Evolutionary conservation across 2,113 vertebrate genomes (phyloP), one percentile per base, ranked within the genome.

Genomic region (Entelurus aequoreus): DNA sequence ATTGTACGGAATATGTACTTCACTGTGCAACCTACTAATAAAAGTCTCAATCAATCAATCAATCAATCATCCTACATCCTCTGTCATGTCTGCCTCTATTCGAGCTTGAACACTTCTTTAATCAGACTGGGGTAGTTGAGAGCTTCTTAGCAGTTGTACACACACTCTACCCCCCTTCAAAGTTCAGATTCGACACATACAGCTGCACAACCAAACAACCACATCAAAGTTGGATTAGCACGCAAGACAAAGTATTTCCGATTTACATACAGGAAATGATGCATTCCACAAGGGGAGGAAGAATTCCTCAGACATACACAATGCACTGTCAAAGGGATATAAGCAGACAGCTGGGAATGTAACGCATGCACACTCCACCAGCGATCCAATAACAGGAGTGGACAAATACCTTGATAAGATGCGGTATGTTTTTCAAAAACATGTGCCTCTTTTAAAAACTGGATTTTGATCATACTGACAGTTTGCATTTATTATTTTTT

Each of bases 271-370:
- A 66, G 62, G 48, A 66, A 72, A 68, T 72, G 57, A 63, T 55
- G 12, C 56, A 49, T 28, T 14, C 5, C 50, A 16, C 16, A 8
- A 13, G 7, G 52, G 6, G 48, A 46, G 16, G 11, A 57, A 53
- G 52, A 56, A 46, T 35, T 47, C 54, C 28, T 55, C 53, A 57
- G 47, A 54, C 35, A 52, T 49, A 62, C 52, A 53, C 51, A 10
- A 71, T 63, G 55, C 48, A 16, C 60, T 61, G 65, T 72, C 68
- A 64, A 60, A 72, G 51, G 61, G 65, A 84, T 65, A 49, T 56
- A 52, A 54, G 53, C 65, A 69, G 71, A 76, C 81, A 85, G 76
- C 81, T 87, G 85, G 79, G 81, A 84, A 82, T 79, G 77, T 73
- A 76, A 76, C 55, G 70, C 73, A 77, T 76, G 74, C 66, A 63